These are phyloP conservation scores for Trissolcus brochymenae DNA, from an alignment of 2,888 invertebrate species.

Conservation along the genomic window DNA sequence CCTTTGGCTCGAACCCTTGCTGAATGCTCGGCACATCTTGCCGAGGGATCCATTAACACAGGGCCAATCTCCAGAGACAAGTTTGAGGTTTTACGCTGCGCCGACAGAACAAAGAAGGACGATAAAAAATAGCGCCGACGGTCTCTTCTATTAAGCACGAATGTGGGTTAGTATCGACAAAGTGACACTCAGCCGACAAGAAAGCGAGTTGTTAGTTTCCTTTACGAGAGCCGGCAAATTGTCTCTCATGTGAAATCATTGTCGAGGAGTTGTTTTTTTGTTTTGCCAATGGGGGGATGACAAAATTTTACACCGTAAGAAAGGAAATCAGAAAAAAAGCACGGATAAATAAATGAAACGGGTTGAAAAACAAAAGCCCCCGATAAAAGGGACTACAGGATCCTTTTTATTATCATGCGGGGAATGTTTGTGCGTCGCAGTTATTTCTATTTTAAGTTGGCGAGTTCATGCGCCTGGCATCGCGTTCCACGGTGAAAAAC, in stretches of 20 bases:
- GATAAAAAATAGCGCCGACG: slow-evolving; percentile 11
- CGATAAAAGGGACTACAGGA: no score
- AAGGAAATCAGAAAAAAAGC: no score
- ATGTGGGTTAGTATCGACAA: slow-evolving; percentile 48
- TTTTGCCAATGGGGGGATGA: no score
- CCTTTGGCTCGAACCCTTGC: slow-evolving; percentile 23
- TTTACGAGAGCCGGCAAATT: slow-evolving; percentile 44
- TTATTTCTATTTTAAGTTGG: slow-evolving; percentile 38
- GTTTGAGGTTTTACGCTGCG: slow-evolving; percentile 30
- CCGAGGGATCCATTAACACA: slow-evolving; percentile 50
- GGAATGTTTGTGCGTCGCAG: slow-evolving; percentile 9
- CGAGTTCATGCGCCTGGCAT: slow-evolving; percentile 20
- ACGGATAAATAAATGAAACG: no score
- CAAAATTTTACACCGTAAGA: no score
- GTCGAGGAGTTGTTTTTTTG: background rate
- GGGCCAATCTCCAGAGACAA: slow-evolving; percentile 39
- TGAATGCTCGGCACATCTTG: slow-evolving; percentile 37
- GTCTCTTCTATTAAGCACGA: slow-evolving; percentile 9
- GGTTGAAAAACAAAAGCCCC: no score
- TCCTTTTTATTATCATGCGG: no score
- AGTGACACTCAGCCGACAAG: slow-evolving; percentile 38
- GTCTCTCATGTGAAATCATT: slow-evolving; percentile 35
- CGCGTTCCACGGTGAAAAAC: slow-evolving; percentile 15
- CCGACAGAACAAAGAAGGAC: background rate
- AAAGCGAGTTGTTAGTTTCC: slow-evolving; percentile 41